Evolutionary conservation across 1,140 invertebrate species (phyloP).

Genomic region (Aphelenchoides besseyi): DNA sequence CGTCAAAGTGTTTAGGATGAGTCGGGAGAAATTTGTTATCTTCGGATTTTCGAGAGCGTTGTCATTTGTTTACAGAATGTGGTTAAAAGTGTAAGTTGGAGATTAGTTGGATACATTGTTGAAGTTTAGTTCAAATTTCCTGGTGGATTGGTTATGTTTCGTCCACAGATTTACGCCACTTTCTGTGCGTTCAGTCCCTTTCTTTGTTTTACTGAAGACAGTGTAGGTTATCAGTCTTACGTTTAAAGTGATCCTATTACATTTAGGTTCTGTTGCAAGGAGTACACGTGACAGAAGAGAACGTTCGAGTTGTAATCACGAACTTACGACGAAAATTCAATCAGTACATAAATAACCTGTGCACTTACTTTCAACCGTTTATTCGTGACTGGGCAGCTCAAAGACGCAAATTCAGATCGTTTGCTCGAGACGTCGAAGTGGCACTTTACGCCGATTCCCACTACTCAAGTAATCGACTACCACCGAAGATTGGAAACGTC

Average conservation of each 20-base stretch:
- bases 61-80: conserved; percentile 70
- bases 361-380: conserved; percentile 30
- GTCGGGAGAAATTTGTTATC: conserved; percentile 71
- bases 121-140: conserved; percentile 71
- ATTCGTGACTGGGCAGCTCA: conserved; percentile 20
- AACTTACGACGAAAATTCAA: conserved; percentile 65
- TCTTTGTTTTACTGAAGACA: conserved; percentile 69
- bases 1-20: conserved; percentile 66
- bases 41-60: conserved; percentile 71
- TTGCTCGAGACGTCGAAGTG: conserved; percentile 24
- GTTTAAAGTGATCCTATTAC: conserved; percentile 21
- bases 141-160: conserved; percentile 70
- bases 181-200: conserved; percentile 78
- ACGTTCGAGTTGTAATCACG: conserved; percentile 69
- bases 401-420: conserved; percentile 18
- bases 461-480: background rate
- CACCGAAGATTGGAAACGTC: background rate
- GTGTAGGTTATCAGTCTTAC: conserved; percentile 68
- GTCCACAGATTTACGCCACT: conserved; percentile 74
- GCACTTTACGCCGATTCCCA: conserved; percentile 24
- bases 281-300: conserved; percentile 70
- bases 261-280: conserved; percentile 73
- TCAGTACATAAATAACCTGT: conserved; percentile 40
- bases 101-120: conserved; percentile 37
- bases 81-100: conserved; percentile 68